Evolutionary conservation across 2,888 invertebrate species (phyloP).

Genomic region (Ditula angustiorana): DNA sequence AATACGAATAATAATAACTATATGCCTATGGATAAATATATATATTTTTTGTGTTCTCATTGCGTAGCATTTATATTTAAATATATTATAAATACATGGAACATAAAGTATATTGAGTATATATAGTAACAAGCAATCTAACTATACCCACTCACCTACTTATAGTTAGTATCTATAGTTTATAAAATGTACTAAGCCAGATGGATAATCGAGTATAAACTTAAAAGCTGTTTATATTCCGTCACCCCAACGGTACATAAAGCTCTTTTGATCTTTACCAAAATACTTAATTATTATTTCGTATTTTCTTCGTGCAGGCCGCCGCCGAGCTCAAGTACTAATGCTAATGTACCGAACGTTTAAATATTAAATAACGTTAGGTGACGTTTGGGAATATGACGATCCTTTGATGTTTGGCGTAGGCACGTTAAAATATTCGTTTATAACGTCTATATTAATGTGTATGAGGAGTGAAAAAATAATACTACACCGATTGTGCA

Average conservation of each 20-base stretch:
- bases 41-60: too few species aligned
- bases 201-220: neutral
- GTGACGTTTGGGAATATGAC: constrained; percentile 15
- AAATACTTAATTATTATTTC: constrained; percentile 8
- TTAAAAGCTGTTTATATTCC: constrained; percentile 1
- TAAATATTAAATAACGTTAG: constrained; percentile 18
- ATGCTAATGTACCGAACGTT: constrained; percentile 24
- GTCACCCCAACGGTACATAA: neutral
- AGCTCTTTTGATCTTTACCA: constrained; percentile 5
- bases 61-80: too few species aligned
- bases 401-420: constrained; percentile 7
- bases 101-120: too few species aligned
- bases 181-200: neutral
- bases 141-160: too few species aligned
- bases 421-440: neutral
- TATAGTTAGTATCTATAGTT: neutral
- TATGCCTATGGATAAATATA: too few species aligned
- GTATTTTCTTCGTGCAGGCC: neutral
- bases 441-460: neutral
- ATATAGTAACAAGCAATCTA: too few species aligned
- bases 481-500: neutral
- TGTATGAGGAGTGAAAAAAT: neutral
- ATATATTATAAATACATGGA: too few species aligned
- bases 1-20: too few species aligned
- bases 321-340: neutral